Evolutionary conservation across 2,888 invertebrate species (phyloP), one percentile per base, ranked within the genome.

Genomic region (Tethea ocularis): DNA sequence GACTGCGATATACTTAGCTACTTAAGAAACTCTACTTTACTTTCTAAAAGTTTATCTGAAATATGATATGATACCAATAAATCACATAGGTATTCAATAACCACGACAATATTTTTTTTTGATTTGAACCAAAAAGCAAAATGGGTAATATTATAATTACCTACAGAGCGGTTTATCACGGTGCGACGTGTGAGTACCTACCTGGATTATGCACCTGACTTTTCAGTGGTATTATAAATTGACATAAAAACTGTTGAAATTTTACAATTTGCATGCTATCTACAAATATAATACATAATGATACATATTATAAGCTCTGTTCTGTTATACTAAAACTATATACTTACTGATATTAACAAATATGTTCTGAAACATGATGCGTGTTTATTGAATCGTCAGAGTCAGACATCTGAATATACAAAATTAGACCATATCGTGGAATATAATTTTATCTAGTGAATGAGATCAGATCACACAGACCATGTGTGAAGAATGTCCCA

Each of bases 281-380:
- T 33, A 33, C 2, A 33, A 33, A 33, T 33, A 33, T 33, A 8
- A 33, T 11, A 13, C 33, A 10, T 11, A 33, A 33, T 33, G 13
- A 11, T 33, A 33, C 8, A 33, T 33, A 33, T 33, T 33, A 11
- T 33, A 33, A 33, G 7, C 26, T 26, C 63, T 65, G 66, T 77
- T 80, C 60, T 64, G 63, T 66, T 64, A 57, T 62, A 33, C 33
- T 33, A 11, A 33, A 33, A 58, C 56, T 71, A 71, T 67, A 71
- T 78, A 83, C 68, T 78, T 78, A 83, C 68, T 78, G 75, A 79
- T 86, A 80, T 78, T 74, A 71, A 83, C 78, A 80, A 86, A 84
- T 78, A 74, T 75, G 72, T 80, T 78, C 69, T 81, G 81, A 84
- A 80, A 87, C 87, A 87, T 88, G 86, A 84, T 86, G 87, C 83